A percentile compares a stretch with the other conserved stretches of the same genome.
These are phyloP conservation scores for Dissostichus mawsoni DNA, from an alignment of 2,113 vertebrate species.

Conservation along the genomic window DNA sequence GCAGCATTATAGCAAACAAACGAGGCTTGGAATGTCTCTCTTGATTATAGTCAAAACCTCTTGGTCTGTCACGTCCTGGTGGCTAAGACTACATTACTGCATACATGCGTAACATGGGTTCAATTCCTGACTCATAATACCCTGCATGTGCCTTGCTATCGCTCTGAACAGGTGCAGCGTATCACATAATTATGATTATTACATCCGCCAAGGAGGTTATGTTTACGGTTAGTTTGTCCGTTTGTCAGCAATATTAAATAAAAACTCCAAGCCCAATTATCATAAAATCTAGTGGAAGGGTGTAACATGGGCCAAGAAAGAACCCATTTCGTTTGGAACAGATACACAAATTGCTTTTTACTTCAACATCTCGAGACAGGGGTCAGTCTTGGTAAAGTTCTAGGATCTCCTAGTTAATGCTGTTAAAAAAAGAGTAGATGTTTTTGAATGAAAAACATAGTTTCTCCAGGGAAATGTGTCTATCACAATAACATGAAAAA, in stretches of 20 bases:
- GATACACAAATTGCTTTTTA: too few species aligned
- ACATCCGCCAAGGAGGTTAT: too few species aligned
- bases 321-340: too few species aligned
- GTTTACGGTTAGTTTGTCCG: too few species aligned
- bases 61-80: constrained; percentile 1
- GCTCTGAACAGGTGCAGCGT: not conserved
- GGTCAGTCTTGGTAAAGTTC: too few species aligned
- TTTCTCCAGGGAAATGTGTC: constrained; percentile 13
- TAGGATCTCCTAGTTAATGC: too few species aligned
- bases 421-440: not conserved
- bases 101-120: not conserved
- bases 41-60: constrained; percentile 37
- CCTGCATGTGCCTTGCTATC: constrained; percentile 1
- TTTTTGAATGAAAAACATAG: constrained; percentile 15
- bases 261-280: too few species aligned
- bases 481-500: constrained; percentile 35
- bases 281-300: too few species aligned
- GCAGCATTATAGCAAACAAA: constrained; percentile 41
- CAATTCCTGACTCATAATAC: not conserved
- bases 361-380: too few species aligned
- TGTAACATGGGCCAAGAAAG: too few species aligned
- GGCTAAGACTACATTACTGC: constrained; percentile 16
- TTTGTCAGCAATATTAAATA: too few species aligned
- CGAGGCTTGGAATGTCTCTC: not conserved
- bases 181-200: not conserved